Conservation (phyloP, 2,797 vertebrate genomes). For the Neopelma chrysocephalum region DNA sequence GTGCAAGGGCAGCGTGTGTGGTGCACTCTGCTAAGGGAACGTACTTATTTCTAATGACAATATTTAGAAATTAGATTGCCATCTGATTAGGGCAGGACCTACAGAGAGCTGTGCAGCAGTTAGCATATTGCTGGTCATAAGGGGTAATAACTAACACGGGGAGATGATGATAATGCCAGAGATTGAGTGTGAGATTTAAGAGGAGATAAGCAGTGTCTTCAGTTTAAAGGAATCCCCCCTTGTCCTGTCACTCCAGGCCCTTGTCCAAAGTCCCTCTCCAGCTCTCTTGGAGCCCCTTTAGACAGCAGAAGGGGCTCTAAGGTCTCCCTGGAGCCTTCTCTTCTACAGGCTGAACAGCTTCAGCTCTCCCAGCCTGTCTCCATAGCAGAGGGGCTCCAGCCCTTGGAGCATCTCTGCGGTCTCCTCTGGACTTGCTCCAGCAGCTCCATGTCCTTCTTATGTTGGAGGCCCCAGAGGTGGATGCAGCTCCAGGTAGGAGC, state of each 20-base stretch:
- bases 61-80: not conserved
- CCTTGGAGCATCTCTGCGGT: accelerated
- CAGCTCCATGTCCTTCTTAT: accelerated
- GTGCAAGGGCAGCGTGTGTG: not conserved
- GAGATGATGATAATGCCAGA: not conserved
- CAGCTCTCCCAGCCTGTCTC: not conserved
- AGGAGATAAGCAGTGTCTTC: not conserved
- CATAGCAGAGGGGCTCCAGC: not conserved
- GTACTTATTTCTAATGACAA: not conserved
- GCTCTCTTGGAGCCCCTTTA: not conserved
- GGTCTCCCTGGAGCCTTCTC: accelerated
- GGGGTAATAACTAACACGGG: not conserved
- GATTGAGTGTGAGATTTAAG: not conserved
- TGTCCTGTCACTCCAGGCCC: not conserved
- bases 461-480: not conserved
- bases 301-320: not conserved
- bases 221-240: not conserved
- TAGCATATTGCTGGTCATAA: not conserved
- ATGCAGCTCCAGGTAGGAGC: not conserved
- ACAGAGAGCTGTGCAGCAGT: not conserved
- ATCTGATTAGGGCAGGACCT: not conserved
- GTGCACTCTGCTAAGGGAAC: not conserved
- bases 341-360: accelerated
- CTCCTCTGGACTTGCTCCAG: not conserved
- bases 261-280: not conserved